Evolutionary conservation across 2,888 invertebrate species (phyloP).

Genomic region (Drosophila hawaiiensis): DNA sequence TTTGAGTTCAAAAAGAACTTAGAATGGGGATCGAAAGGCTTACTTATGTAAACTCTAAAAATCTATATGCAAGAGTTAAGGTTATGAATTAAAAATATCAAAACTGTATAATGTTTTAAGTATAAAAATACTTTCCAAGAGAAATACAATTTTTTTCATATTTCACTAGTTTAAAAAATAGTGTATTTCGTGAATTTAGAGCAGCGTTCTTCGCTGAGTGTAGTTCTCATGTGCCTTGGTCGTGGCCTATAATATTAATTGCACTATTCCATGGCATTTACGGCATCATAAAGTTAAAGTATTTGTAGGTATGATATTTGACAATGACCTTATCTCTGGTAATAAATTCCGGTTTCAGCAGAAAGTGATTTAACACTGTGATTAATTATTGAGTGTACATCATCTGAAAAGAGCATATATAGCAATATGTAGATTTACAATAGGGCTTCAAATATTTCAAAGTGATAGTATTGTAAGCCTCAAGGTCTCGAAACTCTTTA

Average conservation of each 20-base stretch:
- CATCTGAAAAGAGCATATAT: background rate
- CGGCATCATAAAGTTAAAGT: slow-evolving; percentile 6
- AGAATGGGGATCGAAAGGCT: background rate
- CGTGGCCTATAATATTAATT: slow-evolving; percentile 3
- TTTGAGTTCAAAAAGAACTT: background rate
- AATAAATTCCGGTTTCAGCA: slow-evolving; percentile 27
- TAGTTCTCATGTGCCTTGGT: background rate
- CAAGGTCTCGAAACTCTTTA: slow-evolving; percentile 32
- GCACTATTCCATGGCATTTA: slow-evolving; percentile 13
- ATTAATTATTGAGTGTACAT: slow-evolving; percentile 18
- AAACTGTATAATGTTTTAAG: background rate
- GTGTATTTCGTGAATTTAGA: background rate
- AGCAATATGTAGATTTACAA: background rate
- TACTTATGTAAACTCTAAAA: background rate
- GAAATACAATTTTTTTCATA: background rate
- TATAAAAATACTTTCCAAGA: background rate
- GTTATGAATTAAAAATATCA: background rate
- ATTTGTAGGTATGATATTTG: background rate
- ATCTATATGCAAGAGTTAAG: background rate
- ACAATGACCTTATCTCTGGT: slow-evolving; percentile 15
- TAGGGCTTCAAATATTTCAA: background rate
- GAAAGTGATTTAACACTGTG: slow-evolving; percentile 21
- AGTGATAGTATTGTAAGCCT: background rate
- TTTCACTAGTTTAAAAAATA: background rate
- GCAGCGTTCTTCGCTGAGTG: background rate